These are phyloP conservation scores for Melanostigma gelatinosum DNA, from an alignment of 2,113 vertebrate genomes.

Conservation along the genomic window DNA sequence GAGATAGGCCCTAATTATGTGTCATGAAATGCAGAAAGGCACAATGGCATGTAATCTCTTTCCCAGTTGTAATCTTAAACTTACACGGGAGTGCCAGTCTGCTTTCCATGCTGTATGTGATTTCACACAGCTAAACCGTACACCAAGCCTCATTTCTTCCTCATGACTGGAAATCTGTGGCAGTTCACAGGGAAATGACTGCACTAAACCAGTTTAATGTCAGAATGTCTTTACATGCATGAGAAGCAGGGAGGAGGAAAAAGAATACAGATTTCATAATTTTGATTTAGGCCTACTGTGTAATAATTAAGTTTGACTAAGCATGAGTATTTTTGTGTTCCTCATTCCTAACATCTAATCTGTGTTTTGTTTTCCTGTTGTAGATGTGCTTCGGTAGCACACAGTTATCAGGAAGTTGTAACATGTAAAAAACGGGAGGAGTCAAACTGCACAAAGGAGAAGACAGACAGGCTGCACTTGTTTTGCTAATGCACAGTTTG, in stretches of 20 bases:
- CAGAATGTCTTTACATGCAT: neutral
- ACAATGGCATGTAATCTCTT: neutral
- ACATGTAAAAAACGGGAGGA: neutral
- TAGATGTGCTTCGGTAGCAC: neutral
- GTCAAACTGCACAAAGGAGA: slow-evolving; percentile 24
- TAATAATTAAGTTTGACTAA: neutral
- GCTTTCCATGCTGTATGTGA: neutral
- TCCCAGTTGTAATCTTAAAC: neutral
- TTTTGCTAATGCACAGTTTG: slow-evolving; percentile 89
- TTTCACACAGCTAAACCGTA: slow-evolving; percentile 1
- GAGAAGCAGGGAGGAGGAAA: neutral
- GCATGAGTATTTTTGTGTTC: neutral
- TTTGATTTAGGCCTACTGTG: neutral
- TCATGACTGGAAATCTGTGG: neutral
- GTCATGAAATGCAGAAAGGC: neutral
- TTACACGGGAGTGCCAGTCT: neutral
- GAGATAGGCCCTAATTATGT: too few species aligned
- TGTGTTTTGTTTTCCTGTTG: neutral
- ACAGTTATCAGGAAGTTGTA: neutral
- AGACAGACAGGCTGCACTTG: slow-evolving; percentile 47
- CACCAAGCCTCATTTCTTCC: neutral
- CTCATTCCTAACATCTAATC: neutral
- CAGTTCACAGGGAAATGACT: neutral
- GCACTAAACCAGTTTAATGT: neutral
- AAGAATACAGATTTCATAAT: neutral